Evolutionary conservation across 2,797 vertebrate species (phyloP).

Genomic region (Psittacula derbiana): DNA sequence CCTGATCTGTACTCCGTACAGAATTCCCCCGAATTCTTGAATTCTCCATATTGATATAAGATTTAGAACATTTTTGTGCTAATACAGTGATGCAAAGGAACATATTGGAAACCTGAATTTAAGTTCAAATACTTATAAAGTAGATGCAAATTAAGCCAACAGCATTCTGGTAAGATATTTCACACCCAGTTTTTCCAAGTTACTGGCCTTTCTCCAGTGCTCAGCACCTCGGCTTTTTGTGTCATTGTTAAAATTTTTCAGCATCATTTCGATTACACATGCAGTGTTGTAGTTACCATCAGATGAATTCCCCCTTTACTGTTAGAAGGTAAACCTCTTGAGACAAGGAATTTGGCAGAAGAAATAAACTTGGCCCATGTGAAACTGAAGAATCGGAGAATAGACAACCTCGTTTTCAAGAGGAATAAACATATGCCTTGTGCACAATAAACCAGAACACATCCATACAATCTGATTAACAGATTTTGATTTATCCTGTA

Average conservation of each 20-base stretch:
- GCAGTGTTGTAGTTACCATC: accelerated
- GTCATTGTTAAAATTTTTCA: background rate
- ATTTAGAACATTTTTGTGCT: background rate
- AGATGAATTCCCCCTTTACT: background rate
- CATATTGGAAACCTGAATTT: background rate
- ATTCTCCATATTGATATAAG: background rate
- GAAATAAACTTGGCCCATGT: background rate
- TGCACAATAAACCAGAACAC: background rate
- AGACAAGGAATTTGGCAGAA: background rate
- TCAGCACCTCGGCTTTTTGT: background rate
- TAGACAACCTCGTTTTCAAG: background rate
- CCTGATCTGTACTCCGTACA: background rate
- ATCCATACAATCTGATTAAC: background rate
- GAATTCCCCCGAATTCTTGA: background rate
- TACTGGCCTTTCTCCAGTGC: background rate
- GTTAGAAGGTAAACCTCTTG: background rate
- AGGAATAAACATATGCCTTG: background rate
- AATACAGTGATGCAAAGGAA: background rate
- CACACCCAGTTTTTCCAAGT: background rate
- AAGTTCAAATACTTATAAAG: background rate
- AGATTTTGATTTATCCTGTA: background rate
- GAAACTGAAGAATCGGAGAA: background rate
- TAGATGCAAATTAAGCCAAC: background rate
- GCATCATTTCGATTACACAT: background rate
- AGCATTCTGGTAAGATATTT: background rate